Evolutionary conservation across 2,113 vertebrate species (phyloP).

Genomic region (Orthochromis malagaraziensis): DNA sequence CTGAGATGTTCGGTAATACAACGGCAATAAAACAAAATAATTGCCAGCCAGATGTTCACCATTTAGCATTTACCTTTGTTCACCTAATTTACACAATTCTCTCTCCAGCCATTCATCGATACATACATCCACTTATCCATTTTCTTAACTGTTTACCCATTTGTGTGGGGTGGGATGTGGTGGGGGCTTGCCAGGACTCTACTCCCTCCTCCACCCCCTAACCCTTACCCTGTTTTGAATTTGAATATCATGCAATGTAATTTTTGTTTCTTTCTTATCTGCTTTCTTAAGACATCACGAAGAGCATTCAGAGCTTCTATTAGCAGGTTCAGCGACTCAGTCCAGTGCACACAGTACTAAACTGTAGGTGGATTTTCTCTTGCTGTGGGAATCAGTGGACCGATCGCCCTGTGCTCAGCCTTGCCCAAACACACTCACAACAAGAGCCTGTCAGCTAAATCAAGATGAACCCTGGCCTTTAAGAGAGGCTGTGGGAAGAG

Average conservation of each 20-base stretch:
- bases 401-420: background rate
- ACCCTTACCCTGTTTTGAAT: background rate
- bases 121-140: background rate
- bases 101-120: background rate
- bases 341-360: background rate
- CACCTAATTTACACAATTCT: background rate
- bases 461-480: conserved; percentile 35
- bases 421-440: conserved; percentile 14
- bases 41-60: background rate
- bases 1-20: background rate
- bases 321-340: background rate
- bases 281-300: background rate
- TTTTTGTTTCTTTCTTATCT: background rate
- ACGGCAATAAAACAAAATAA: background rate
- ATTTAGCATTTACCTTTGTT: background rate
- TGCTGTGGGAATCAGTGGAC: conserved; percentile 1
- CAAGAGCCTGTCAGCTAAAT: conserved; percentile 33
- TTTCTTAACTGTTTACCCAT: background rate
- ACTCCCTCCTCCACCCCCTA: background rate
- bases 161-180: background rate
- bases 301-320: background rate
- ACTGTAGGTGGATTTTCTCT: background rate
- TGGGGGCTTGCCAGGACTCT: background rate
- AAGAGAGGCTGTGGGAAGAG: conserved; percentile 19
- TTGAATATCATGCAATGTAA: background rate